These are phyloP conservation scores for Saimiri boliviensis DNA, from an alignment of 2,113 vertebrate genomes.

Conservation along the genomic window DNA sequence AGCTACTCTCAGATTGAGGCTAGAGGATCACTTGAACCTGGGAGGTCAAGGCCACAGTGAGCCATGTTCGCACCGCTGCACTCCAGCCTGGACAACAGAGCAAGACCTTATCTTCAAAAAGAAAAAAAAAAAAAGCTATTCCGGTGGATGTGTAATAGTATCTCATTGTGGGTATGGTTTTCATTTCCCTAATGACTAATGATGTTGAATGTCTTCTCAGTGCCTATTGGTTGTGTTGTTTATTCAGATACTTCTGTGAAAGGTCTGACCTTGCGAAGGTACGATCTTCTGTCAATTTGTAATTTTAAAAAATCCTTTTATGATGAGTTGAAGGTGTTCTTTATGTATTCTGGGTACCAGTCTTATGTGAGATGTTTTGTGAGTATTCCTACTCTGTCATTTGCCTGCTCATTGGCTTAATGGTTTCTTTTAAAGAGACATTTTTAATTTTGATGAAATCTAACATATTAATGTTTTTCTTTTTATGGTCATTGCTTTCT, in stretches of 20 bases:
- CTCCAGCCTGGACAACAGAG: no score
- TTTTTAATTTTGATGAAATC: background rate
- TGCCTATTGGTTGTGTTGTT: background rate
- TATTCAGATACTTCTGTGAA: background rate
- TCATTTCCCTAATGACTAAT: background rate
- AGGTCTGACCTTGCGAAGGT: background rate
- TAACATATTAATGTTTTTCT: background rate
- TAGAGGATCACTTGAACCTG: no score
- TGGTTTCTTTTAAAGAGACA: background rate
- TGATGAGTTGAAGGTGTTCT: background rate
- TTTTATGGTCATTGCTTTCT: background rate
- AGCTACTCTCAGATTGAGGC: no score
- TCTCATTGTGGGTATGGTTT: background rate
- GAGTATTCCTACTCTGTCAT: background rate
- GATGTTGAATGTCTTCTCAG: background rate
- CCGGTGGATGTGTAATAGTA: background rate
- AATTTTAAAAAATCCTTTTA: background rate
- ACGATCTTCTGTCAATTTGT: background rate
- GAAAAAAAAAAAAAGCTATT: background rate
- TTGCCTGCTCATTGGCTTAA: background rate
- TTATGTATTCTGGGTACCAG: background rate
- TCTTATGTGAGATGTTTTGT: background rate
- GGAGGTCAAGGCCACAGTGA: no score
- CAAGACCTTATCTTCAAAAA: no score
- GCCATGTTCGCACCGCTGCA: no score